Base-by-base conservation (phyloP, 2,797 vertebrate species). In the Melanotaenia maccullochi region DNA sequence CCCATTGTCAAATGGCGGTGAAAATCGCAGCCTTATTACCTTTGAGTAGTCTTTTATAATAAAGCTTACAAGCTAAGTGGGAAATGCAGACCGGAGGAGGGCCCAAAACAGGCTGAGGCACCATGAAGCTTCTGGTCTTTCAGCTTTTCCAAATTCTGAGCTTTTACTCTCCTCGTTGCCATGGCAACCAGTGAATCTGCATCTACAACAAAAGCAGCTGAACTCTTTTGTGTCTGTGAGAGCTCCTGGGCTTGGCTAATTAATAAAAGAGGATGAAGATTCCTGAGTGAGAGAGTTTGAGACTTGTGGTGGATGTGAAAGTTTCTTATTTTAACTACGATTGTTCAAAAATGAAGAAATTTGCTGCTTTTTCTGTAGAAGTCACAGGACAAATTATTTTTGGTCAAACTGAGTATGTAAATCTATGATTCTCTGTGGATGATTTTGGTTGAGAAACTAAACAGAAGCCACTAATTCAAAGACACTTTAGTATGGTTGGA, bases 171-270 rank as follows among this genome's bases (percentile, higher is more conserved):
- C 74, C 72, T 51, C 1, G 88, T 87, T 52, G 63, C 84, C 89
- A 91, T 89, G 88, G 88, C 8, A 85, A 93, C 90, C 1, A 2
- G 71, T 81, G 82, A 73, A 86, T 89, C 82, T 82, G 74, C 80
- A 33, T 54, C 60, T 81, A 71, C 58, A 75, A 92, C 90, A 93
- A 88, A 83, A 81, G 85, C 83, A 82, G 82, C 67, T 78, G 73
- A 88, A 80, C 56, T 82, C 84, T 62, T 89, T 90, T 92, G 87
- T 87, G 82, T 75, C 67, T 60, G 38, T 71, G 79, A 84, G 88
- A 82, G 84, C 73, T 72, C 73, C 76, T 86, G 79, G 84, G 75
- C 85, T 77, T 9, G 61, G 73, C 79, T 83, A 84, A 90, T 89
- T 89, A 83, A 85, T 90, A 85, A 76, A 44, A 22, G 71, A 52